These are phyloP conservation scores for Plebejus melissa DNA, from an alignment of 2,888 invertebrate species.

Conservation along the genomic window DNA sequence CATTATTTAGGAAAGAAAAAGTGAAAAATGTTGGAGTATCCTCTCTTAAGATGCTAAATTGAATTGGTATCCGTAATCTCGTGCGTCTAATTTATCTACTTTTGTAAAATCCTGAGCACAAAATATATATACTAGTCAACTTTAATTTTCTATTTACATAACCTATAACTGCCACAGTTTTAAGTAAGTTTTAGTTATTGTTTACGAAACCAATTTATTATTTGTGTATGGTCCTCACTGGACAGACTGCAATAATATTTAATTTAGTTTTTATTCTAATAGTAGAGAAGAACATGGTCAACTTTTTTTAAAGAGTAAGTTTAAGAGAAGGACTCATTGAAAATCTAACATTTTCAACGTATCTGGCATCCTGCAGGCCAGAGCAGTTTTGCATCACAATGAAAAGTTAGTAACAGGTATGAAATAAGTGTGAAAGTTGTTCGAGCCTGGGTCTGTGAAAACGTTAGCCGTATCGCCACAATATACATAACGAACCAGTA, in stretches of 20 bases:
- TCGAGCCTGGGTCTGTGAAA: conserved; percentile 12
- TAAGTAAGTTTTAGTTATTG: no score
- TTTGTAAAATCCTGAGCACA: not conserved
- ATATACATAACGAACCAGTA: no score
- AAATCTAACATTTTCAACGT: not conserved
- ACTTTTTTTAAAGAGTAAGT: not conserved
- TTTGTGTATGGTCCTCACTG: no score
- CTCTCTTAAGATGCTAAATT: conserved; percentile 1
- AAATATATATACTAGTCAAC: not conserved
- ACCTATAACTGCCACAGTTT: no score
- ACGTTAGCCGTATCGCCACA: not conserved
- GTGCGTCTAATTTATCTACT: not conserved
- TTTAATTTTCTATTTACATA: no score
- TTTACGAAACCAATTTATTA: no score
- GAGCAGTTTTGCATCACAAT: not conserved
- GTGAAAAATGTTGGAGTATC: not conserved
- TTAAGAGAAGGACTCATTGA: not conserved
- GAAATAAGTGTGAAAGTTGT: conserved; percentile 3
- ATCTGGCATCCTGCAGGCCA: not conserved
- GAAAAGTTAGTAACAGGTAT: conserved; percentile 9
- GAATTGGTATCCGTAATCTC: conserved; percentile 1
- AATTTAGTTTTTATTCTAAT: no score
- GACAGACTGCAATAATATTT: no score
- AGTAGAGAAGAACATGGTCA: no score
- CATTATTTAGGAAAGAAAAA: not conserved